Percentiles rank a stretch among this genome's conserved stretches.
phyloP scores from a whole-genome alignment of 2,888 invertebrate species.

The Hymenopus coronatus region DNA sequence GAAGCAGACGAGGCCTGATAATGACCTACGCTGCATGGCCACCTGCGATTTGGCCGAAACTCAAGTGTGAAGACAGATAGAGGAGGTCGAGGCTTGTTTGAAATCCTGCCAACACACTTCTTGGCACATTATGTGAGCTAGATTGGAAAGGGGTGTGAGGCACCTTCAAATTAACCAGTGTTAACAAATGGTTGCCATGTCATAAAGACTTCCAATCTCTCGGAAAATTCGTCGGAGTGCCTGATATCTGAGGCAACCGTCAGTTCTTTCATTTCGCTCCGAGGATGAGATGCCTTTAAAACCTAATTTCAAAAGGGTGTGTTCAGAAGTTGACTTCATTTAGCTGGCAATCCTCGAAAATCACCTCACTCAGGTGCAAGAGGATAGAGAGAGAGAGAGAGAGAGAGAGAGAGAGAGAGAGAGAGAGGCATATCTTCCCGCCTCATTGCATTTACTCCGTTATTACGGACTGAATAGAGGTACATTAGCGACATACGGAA shows the following conservation, averaged over 20 bases:
- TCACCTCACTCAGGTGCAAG: not conserved
- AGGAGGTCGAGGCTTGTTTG: not conserved
- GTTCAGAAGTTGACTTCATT: not conserved
- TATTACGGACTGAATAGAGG: too few relatives aligned
- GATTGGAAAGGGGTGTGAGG: not conserved
- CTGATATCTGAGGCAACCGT: not conserved
- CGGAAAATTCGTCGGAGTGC: not conserved
- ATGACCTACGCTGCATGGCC: not conserved
- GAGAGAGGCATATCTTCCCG: too few relatives aligned
- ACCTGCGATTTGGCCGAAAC: not conserved
- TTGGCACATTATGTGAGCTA: not conserved
- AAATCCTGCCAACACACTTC: not conserved
- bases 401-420: too few relatives aligned
- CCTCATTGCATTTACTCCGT: too few relatives aligned
- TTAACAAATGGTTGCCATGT: not conserved
- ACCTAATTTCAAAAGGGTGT: not conserved
- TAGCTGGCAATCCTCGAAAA: not conserved
- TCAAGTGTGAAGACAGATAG: not conserved
- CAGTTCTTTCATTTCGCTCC: too few relatives aligned
- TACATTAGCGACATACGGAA: too few relatives aligned
- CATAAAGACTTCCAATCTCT: not conserved
- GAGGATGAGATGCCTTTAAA: not conserved
- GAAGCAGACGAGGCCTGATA: not conserved
- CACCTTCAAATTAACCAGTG: not conserved
- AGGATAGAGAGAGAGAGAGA: too few relatives aligned